Evolutionary conservation across 2,113 vertebrate genomes (phyloP).

Genomic region (Leuciscus idus): DNA sequence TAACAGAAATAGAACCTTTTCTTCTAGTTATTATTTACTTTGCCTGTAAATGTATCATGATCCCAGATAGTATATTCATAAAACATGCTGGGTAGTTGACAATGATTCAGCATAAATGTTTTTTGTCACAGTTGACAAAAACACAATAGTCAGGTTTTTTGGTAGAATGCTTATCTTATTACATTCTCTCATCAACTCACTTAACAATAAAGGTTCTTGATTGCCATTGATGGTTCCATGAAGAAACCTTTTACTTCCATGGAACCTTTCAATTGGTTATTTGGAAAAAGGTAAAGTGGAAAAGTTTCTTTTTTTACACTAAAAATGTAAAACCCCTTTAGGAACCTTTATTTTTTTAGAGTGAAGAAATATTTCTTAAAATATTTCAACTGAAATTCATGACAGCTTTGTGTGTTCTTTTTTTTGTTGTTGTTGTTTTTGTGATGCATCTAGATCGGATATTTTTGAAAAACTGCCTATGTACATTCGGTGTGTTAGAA

Average conservation of each 20-base stretch:
- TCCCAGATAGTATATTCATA: not conserved
- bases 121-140: not conserved
- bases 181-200: not conserved
- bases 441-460: not conserved
- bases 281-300: too few species aligned
- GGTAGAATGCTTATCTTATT: not conserved
- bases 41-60: not conserved
- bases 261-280: not conserved
- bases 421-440: too few species aligned
- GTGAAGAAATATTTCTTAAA: not conserved
- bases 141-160: not conserved
- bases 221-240: not conserved
- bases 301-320: too few species aligned
- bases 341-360: not conserved
- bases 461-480: not conserved
- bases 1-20: not conserved
- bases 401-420: not conserved
- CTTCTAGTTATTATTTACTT: not conserved
- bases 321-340: not conserved
- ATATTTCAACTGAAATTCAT: not conserved
- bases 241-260: not conserved
- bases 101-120: slow-evolving; percentile 16
- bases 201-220: too few species aligned
- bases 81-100: not conserved
- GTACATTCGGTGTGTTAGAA: too few species aligned